Conservation (phyloP, 2,797 vertebrate species). For the Enteromius treurensis region DNA sequence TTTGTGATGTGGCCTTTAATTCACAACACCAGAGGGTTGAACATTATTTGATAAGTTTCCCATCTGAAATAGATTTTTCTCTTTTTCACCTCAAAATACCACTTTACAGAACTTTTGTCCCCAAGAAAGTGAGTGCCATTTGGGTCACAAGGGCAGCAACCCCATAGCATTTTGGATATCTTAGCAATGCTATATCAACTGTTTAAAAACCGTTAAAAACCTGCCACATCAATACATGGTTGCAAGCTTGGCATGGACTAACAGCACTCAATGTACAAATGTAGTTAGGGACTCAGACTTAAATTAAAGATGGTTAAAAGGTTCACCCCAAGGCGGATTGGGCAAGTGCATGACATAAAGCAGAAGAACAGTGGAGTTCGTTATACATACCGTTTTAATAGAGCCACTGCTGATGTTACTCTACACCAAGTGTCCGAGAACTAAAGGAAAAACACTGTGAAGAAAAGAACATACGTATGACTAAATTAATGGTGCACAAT, state of each 20-base stretch:
- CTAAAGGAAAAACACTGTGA: slow-evolving; percentile 58
- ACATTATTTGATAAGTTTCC: neutral
- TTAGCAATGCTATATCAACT: neutral
- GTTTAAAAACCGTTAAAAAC: neutral
- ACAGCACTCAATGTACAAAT: neutral
- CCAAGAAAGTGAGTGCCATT: neutral
- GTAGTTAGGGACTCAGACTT: neutral
- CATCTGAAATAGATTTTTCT: neutral
- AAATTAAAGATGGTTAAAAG: slow-evolving; percentile 70
- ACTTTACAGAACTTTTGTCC: too few relatives aligned
- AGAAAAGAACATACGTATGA: slow-evolving; percentile 70
- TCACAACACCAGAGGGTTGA: neutral
- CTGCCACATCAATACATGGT: neutral
- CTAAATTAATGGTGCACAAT: slow-evolving; percentile 65
- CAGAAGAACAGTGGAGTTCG: slow-evolving; percentile 52
- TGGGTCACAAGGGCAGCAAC: neutral
- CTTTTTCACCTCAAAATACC: neutral
- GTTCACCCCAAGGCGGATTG: slow-evolving; percentile 64
- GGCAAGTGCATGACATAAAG: slow-evolving; percentile 42
- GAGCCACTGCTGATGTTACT: slow-evolving; percentile 68
- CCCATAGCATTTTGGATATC: neutral
- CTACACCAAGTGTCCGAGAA: slow-evolving; percentile 66
- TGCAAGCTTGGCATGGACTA: neutral
- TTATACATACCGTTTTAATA: slow-evolving; percentile 76
- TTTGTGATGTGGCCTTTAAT: neutral